phyloP scores from a whole-genome alignment of 2,888 invertebrate genomes.

The Strigamia crassipes region DNA sequence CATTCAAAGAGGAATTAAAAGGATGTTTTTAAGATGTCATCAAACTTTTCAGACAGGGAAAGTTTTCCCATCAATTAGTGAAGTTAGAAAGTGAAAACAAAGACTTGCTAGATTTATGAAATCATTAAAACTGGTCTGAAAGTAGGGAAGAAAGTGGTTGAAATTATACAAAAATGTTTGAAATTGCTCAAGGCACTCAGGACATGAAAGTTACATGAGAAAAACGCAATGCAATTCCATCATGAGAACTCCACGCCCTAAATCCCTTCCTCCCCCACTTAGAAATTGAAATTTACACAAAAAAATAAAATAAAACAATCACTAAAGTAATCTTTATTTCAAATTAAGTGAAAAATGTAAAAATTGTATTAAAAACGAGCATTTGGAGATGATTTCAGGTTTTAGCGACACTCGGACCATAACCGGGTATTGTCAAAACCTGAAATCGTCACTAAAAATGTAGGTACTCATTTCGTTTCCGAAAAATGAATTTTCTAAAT shows the following conservation, averaged over 20 bases:
- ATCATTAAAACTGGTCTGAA: neutral
- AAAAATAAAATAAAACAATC: neutral
- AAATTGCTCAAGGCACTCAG: neutral
- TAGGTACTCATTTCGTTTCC: no score
- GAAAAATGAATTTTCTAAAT: no score
- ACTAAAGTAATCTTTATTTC: no score
- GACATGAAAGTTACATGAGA: neutral
- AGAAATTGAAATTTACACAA: neutral
- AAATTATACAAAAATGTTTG: neutral
- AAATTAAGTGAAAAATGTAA: no score
- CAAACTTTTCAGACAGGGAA: neutral
- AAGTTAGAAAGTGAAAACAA: neutral
- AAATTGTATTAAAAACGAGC: no score
- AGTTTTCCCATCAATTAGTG: slow-evolving; percentile 2
- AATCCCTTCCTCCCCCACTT: neutral
- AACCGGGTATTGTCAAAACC: no score
- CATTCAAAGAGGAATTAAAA: neutral
- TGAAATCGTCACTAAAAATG: no score
- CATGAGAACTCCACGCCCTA: slow-evolving; percentile 10
- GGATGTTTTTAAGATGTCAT: slow-evolving; percentile 1
- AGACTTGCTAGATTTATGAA: neutral
- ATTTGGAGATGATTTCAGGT: no score
- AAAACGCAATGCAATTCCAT: neutral
- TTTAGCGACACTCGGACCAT: no score
- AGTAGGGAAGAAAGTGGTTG: neutral